Evolutionary conservation across 2,113 vertebrate species (phyloP), one percentile per base, ranked within the genome.

Genomic region (Andinoacara biseriatus): DNA sequence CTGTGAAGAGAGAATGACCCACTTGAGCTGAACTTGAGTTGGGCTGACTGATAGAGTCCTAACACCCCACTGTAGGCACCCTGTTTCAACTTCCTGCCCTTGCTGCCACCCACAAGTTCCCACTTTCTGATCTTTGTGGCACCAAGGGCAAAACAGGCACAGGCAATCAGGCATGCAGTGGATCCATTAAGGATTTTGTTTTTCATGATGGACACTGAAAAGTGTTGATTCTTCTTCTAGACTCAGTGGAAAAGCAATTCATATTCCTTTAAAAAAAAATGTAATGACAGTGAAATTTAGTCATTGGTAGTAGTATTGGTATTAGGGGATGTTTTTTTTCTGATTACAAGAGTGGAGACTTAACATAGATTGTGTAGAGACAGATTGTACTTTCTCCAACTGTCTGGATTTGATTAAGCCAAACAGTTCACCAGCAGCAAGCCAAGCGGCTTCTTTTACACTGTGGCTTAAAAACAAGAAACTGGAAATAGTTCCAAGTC

Each of bases 381-480:
- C 59, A 58, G 62, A 82, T 80, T 90, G 86, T 90, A 85, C 83
- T 75, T 87, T 74, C 86, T 91, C 89, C 91, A 89, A 80, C 67
- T 57, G 75, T 90, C 92, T 95, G 91, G 86, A 62, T 92, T 92
- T 91, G 83, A 95, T 95, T 95, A 94, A 82, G 74, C 54, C 26
- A 20, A 72, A 33, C 43, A 81, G 83, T 87, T 67, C 76, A 67
- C n/a, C 54, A 75, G 81, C 84, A 89, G 52, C 60, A 63, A 85
- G 76, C 75, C 63, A 83, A 67, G 35, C 60, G 76, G 46, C 54
- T 58, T 62, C 33, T 85, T 85, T 83, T 61, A 78, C 74, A 83
- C 58, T 61, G 63, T 77, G 54, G 49, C 35, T 69, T 49, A 38
- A 78, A 63, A 72, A 22, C 31, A 65, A 57, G 76, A 46, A 78